Percentiles rank a stretch among this genome's conserved stretches.
Evolutionary conservation across 35 echinoderm and acorn worm species (phyloP).

Genomic region (Chiridota heheva): DNA sequence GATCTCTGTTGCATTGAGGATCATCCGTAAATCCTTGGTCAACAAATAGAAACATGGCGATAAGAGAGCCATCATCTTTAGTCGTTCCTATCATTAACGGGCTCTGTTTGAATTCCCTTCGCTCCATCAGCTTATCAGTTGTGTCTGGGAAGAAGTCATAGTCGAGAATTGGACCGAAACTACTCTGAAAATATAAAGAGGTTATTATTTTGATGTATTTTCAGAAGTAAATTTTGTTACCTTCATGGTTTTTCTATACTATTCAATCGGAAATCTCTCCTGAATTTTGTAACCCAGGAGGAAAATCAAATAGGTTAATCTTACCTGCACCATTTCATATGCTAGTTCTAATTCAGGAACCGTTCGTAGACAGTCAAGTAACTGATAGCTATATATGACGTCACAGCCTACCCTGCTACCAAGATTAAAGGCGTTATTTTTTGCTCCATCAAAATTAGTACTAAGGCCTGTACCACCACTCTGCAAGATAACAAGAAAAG

Average conservation of each 20-base stretch:
- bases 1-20: conserved; percentile 16
- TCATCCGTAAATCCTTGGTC: conserved; percentile 10
- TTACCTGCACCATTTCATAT: conserved; percentile 28
- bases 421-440: conserved; percentile 6
- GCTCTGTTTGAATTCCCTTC: conserved; percentile 28
- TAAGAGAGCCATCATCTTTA: conserved; percentile 55
- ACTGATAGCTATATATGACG: conserved; percentile 7
- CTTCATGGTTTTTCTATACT: too few species aligned
- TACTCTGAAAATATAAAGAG: conserved; percentile 5
- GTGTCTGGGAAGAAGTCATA: conserved; percentile 40
- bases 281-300: neutral
- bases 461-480: too few species aligned
- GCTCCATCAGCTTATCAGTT: conserved; percentile 32
- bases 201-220: neutral
- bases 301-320: neutral
- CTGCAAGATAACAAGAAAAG: too few species aligned
- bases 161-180: conserved; percentile 30
- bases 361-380: conserved; percentile 9
- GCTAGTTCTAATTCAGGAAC: conserved; percentile 10
- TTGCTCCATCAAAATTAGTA: neutral
- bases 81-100: conserved; percentile 45
- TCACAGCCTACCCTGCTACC: conserved; percentile 13
- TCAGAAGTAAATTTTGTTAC: too few species aligned
- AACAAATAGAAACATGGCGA: conserved; percentile 20
- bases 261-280: too few species aligned